Conservation (phyloP, 1,140 invertebrate species). For the Drosophila nigrodunni region DNA sequence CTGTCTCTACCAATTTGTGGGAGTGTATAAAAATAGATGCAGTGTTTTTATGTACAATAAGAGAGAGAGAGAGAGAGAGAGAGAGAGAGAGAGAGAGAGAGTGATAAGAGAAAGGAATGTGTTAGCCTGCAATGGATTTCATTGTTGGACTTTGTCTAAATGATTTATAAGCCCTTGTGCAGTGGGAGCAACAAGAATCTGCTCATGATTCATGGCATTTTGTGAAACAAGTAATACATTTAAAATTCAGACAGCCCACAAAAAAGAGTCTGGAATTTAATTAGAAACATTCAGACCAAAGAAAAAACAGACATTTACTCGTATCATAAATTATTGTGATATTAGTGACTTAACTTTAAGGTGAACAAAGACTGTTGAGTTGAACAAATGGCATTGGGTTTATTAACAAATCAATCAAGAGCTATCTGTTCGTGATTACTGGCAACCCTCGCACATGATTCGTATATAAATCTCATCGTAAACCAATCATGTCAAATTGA, state of each 20-base stretch:
- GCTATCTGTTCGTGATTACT: background rate
- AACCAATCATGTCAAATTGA: conserved; percentile 77
- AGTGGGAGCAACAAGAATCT: background rate
- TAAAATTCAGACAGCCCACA: conserved; percentile 6
- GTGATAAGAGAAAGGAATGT: conserved; percentile 1
- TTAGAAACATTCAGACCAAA: background rate
- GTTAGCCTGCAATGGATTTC: conserved; percentile 12
- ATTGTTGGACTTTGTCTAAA: conserved; percentile 29
- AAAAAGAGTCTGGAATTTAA: conserved; percentile 13
- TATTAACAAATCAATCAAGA: conserved; percentile 32
- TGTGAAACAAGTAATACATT: conserved; percentile 17
- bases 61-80: background rate
- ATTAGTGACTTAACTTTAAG: background rate
- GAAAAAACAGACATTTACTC: background rate
- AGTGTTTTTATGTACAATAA: background rate
- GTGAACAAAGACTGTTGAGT: background rate
- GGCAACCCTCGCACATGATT: conserved; percentile 14
- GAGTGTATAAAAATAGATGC: background rate
- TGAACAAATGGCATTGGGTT: background rate
- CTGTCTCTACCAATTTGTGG: background rate
- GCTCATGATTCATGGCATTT: conserved; percentile 29
- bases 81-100: background rate
- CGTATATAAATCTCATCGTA: conserved; percentile 60
- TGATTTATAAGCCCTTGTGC: conserved; percentile 60
- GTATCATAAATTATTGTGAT: background rate